Conservation (phyloP, 2,113 vertebrate genomes). For the Myocastor coypus region DNA sequence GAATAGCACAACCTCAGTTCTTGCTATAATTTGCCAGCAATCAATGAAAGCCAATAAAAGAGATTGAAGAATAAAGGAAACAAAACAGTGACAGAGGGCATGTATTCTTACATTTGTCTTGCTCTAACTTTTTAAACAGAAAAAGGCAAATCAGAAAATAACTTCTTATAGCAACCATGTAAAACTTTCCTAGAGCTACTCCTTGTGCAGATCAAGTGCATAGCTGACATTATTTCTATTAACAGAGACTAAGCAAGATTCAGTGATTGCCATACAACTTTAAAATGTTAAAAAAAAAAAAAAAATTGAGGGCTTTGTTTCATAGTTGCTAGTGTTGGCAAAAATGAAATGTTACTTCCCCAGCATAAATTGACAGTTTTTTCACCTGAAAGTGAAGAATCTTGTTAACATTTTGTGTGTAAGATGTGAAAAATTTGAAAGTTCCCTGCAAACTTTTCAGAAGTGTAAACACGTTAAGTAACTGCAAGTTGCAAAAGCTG, state of each 20-base stretch:
- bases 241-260: conserved; percentile 53
- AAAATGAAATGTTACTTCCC: conserved; percentile 72
- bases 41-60: conserved; percentile 70
- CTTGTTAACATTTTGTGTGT: conserved; percentile 68
- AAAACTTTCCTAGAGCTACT: conserved; percentile 46
- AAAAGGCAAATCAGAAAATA: conserved; percentile 70
- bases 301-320: conserved; percentile 66
- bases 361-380: conserved; percentile 67
- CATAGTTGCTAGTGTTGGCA: conserved; percentile 58
- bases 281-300: conserved; percentile 69
- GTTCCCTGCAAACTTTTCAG: conserved; percentile 35
- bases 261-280: conserved; percentile 52
- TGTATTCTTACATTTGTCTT: not conserved
- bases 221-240: conserved; percentile 58
- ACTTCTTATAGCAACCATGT: conserved; percentile 46
- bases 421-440: conserved; percentile 52
- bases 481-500: not conserved
- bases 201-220: conserved; percentile 52
- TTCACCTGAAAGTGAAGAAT: conserved; percentile 64
- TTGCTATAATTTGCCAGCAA: conserved; percentile 54
- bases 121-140: conserved; percentile 66
- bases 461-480: not conserved
- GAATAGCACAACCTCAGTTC: not conserved
- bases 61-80: conserved; percentile 64
- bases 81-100: conserved; percentile 45